Conservation (phyloP, 2,888 invertebrate species). For the Encarsia formosa region DNA sequence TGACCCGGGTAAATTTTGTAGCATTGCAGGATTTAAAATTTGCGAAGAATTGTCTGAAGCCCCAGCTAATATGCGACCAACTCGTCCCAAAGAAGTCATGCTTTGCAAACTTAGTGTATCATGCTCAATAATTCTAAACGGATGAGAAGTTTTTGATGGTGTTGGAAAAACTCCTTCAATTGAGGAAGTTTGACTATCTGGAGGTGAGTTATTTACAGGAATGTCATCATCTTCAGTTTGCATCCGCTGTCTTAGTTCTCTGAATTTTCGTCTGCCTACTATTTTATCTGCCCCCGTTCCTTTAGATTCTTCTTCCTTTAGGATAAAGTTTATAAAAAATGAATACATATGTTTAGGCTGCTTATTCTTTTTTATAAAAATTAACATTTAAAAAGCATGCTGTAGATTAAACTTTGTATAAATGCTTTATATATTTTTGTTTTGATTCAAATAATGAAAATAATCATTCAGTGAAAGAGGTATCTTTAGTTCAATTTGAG, state of each 20-base stretch:
- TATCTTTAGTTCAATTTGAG: no score
- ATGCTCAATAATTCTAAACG: constrained; percentile 81
- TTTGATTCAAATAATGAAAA: neutral
- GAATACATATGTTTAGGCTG: no score
- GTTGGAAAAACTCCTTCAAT: constrained; percentile 72
- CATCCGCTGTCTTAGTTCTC: constrained; percentile 79
- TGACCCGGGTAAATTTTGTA: constrained; percentile 34
- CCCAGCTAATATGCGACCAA: constrained; percentile 75
- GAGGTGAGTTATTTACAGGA: constrained; percentile 57
- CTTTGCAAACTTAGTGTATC: constrained; percentile 85
- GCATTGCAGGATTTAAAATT: constrained; percentile 37
- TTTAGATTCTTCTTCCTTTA: constrained; percentile 51
- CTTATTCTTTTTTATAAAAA: no score
- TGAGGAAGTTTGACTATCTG: constrained; percentile 73
- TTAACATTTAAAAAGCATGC: no score
- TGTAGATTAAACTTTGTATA: no score
- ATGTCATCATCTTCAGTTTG: constrained; percentile 81
- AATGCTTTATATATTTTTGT: neutral
- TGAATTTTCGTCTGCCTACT: constrained; percentile 64
- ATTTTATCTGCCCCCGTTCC: constrained; percentile 41
- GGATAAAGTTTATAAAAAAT: no score
- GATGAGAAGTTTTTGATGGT: constrained; percentile 65
- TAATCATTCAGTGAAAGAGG: no score
- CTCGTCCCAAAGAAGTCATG: constrained; percentile 80
- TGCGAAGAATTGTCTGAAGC: constrained; percentile 46